phyloP scores from a whole-genome alignment of 2,797 vertebrate genomes.

The Melanotaenia trifasciata region DNA sequence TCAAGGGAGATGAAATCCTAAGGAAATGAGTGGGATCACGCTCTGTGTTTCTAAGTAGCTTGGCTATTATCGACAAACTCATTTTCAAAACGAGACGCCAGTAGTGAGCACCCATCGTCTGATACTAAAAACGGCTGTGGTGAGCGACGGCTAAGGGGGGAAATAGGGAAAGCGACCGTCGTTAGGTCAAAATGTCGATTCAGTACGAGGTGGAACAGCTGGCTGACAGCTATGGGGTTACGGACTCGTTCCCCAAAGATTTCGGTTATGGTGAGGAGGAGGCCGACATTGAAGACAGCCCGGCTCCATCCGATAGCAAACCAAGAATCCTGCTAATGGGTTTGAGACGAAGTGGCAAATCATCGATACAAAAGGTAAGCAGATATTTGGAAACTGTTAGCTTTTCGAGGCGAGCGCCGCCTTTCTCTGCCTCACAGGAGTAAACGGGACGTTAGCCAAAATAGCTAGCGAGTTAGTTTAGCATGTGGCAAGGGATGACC shows the following conservation, averaged over 20 bases:
- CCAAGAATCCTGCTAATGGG: conserved; percentile 97
- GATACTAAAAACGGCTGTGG: conserved; percentile 43
- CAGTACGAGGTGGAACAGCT: conserved; percentile 91
- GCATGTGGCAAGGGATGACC: conserved; percentile 36
- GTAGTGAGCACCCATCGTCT: conserved; percentile 10
- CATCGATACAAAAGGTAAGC: conserved; percentile 97
- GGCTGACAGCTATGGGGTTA: conserved; percentile 90
- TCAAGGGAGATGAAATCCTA: conserved; percentile 80
- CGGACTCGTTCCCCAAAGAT: conserved; percentile 96
- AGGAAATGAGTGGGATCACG: conserved; percentile 78
- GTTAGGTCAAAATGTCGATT: conserved; percentile 90
- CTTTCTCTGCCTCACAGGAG: conserved; percentile 33
- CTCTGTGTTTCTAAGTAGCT: conserved; percentile 59
- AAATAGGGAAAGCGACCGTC: conserved; percentile 63
- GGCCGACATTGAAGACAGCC: conserved; percentile 90
- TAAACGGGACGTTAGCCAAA: conserved; percentile 59
- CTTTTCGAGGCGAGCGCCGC: conserved; percentile 28
- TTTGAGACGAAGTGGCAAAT: conserved; percentile 95
- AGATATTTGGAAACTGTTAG: conserved; percentile 34
- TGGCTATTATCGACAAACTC: conserved; percentile 44
- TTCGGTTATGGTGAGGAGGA: conserved; percentile 98
- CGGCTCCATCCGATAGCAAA: conserved; percentile 89
- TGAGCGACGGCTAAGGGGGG: conserved; percentile 49
- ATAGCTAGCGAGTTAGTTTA: conserved; percentile 57
- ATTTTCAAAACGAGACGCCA: conserved; percentile 25